phyloP scores from a whole-genome alignment of 2,888 invertebrate species.

The Seira sanloemensis region DNA sequence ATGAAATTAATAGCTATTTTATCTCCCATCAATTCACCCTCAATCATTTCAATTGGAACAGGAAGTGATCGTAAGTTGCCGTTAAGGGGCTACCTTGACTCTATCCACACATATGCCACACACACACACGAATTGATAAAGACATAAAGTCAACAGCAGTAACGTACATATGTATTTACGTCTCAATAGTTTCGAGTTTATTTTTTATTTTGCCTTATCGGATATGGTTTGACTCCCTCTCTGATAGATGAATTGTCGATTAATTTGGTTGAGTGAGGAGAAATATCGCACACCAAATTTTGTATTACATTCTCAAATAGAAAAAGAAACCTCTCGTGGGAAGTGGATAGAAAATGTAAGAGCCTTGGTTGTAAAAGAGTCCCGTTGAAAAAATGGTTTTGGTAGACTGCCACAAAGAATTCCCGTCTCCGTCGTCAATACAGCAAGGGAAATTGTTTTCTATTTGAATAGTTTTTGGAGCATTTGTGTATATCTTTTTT shows the following conservation, averaged over 20 bases:
- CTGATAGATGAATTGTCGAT: slow-evolving; percentile 45
- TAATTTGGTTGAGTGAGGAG: slow-evolving; percentile 29
- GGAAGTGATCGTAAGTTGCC: not conserved
- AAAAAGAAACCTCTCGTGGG: slow-evolving; percentile 4
- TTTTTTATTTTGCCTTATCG: too few relatives aligned
- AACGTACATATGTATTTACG: too few relatives aligned
- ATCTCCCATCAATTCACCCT: slow-evolving; percentile 6
- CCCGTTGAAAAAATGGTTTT: slow-evolving; percentile 1
- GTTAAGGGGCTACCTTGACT: too few relatives aligned
- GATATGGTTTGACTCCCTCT: not conserved
- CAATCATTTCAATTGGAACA: not conserved
- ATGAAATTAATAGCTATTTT: slow-evolving; percentile 20
- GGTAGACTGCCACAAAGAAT: slow-evolving; percentile 34
- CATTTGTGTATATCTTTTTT: not conserved
- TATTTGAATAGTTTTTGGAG: not conserved
- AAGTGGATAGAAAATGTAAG: slow-evolving; percentile 27
- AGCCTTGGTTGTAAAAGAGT: slow-evolving; percentile 21
- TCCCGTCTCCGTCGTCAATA: slow-evolving; percentile 14
- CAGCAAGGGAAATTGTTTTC: not conserved
- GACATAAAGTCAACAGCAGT: too few relatives aligned
- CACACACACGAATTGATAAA: too few relatives aligned
- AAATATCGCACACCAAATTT: not conserved
- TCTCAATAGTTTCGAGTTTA: too few relatives aligned
- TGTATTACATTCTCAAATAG: slow-evolving; percentile 1
- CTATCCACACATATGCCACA: too few relatives aligned